Base-by-base conservation (phyloP, 2,888 invertebrate species). In the Macropis europaea region DNA sequence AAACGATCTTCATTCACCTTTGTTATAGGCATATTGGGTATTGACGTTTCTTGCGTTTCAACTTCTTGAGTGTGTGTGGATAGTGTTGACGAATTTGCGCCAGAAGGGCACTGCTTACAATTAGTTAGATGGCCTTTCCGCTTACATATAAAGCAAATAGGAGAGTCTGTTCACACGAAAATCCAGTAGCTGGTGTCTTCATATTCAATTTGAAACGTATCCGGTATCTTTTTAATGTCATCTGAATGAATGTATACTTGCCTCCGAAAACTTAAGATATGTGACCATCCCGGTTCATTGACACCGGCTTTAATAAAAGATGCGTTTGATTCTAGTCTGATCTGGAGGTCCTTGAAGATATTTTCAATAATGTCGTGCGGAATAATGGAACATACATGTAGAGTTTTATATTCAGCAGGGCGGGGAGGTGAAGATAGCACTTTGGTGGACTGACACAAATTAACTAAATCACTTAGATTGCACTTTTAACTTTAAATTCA, bases 111-210 rank as follows among this genome's bases (percentile, higher is more conserved):
- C n/a, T n/a, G n/a, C n/a, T n/a, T n/a, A n/a, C n/a, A n/a, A n/a
- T n/a, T n/a, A n/a, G n/a, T n/a, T n/a, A n/a, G n/a, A n/a, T n/a
- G n/a, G n/a, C n/a, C n/a, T n/a, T n/a, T n/a, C 19, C 54, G 17
- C 28, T 75, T 67, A 7, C 71, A 72, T 6, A 45, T 11, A 11
- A 68, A 75, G 60, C 71, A 75, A 3, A 38, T 26, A 0, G 40
- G 5, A 2, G 45, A 40, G 3, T 69, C 72, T 3, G 48, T 61
- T 6, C 64, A 72, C 13, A 72, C 9, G 48, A 68, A 73, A 0
- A 79, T 69, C 67, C 70, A 61, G 36, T 77, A 76, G 2, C 17
- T 67, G 1, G 69, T 76, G 0, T 62, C 43, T 2, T 76, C 77
- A 22, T 40, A 73, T 2, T 56, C 52, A 7, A 77, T 53, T 57